Percentiles rank a stretch among this genome's conserved stretches.
Evolutionary conservation across 2,888 invertebrate species (phyloP).

Genomic region (Archips crataeganus): DNA sequence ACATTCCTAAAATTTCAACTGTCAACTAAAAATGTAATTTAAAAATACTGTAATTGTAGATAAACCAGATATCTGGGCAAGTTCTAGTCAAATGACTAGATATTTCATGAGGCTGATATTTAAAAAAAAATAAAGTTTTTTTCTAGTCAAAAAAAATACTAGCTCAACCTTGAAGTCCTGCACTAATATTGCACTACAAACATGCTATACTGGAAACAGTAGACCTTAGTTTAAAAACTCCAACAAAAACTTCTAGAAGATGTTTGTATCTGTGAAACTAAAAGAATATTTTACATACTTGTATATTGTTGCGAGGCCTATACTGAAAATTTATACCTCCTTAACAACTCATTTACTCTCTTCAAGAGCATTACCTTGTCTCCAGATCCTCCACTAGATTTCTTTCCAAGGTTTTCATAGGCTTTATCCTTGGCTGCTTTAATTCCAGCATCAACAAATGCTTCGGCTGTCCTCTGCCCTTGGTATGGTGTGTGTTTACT

Average conservation of each 20-base stretch:
- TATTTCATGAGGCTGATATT: neutral
- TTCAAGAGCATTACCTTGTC: slow-evolving; percentile 72
- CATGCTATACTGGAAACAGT: neutral
- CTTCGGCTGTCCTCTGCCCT: slow-evolving; percentile 94
- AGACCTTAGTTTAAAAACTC: neutral
- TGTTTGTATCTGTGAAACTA: neutral
- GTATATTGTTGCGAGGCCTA: slow-evolving; percentile 15
- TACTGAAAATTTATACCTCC: slow-evolving; percentile 42
- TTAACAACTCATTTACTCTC: slow-evolving; percentile 45
- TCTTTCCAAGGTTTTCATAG: slow-evolving; percentile 88
- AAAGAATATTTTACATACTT: neutral
- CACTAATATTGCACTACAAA: no score
- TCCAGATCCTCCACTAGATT: slow-evolving; percentile 67
- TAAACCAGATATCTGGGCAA: no score
- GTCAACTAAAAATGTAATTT: no score
- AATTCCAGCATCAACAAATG: slow-evolving; percentile 94
- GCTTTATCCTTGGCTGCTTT: slow-evolving; percentile 91
- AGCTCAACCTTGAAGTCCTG: no score
- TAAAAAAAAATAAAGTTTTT: no score
- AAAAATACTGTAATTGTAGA: no score
- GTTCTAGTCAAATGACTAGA: neutral
- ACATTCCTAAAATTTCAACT: no score
- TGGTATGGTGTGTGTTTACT: slow-evolving; percentile 95
- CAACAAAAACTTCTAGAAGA: neutral
- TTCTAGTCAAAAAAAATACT: no score